Evolutionary conservation across 2,113 vertebrate genomes (phyloP), one percentile per base, ranked within the genome.

Genomic region (Rhinolophus ferrumequinum): DNA sequence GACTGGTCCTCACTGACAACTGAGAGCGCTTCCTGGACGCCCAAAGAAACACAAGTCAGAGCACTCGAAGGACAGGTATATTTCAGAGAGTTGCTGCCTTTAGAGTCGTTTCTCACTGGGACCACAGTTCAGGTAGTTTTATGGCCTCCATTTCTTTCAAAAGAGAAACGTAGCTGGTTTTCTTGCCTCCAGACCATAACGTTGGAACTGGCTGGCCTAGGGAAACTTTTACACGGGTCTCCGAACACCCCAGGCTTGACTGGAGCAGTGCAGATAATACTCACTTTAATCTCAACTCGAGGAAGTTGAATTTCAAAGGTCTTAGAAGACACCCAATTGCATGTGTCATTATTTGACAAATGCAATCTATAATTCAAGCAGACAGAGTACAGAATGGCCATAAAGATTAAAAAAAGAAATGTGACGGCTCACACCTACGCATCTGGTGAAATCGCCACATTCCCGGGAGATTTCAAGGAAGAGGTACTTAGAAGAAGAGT

Each of bases 1-100:
- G 99, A 99, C 98, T 99, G 99, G 97, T 99, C 99, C 98, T 99
- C 99, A 41, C 99, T 99, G 98, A 99, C 99, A 87, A 99, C 99
- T 30, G 99, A 99, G 90, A 99, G 94, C 0, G 99, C 99, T 99
- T 99, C 99, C 99, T 99, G 97, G 30, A 97, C 54, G 76, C 4
- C 54, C 70, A 96, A 50, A 98, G 84, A 22, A 9, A 95, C 33
- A 80, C 47, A 33, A 28, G 33, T 89, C 94, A 97, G 83, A 83
- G 67, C 76, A 2, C 0, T 2, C 19, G 2, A 15, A 14, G 96
- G 3, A 7, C 8, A 33, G 0, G 8, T 35, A 6, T 0, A 19
- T 28, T 30, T 73, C 58, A 35, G 11, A 8, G 21, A 22, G 66
- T 0, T 3, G 19, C 19, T 7, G 33, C 7, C 10, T 10, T 44